Base-by-base conservation (phyloP, 2,888 invertebrate species). In the Watsonalla binaria region DNA sequence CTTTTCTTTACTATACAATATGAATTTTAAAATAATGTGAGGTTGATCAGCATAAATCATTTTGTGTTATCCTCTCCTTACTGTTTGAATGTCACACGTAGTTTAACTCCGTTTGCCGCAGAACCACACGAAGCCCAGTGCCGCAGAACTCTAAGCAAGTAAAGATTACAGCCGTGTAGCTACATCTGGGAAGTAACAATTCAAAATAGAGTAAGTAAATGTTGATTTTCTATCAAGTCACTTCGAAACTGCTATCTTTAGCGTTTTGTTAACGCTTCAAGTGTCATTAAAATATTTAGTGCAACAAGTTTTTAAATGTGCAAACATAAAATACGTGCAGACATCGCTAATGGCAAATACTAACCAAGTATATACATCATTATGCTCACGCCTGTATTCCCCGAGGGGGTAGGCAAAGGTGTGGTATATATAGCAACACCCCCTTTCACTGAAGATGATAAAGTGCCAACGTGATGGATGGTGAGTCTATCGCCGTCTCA, bases 201-300 rank as follows among this genome's bases (percentile, higher is more conserved):
- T 74, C 67, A 72, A 75, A 79, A 79, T 72, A 73, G 71, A 74
- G 67, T 74, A 73, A 66, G 74, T 73, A 78, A 82, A 79, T 83
- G 72, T 80, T 82, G 78, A 80, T 79, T 82, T 83, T 83, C 80
- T 77, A 78, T 82, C 74, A 75, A 75, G 76, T 76, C 71, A 76
- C 78, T 76, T 75, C 71, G 68, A 81, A 82, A 82, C 80, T 79
- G 82, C 82, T 78, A 86, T 82, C 76, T 88, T 86, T 87, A 86
- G 82, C 84, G 79, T 79, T 81, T 80, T 82, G 86, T 84, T 85
- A 85, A 85, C 78, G 72, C 71, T 81, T 76, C 70, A 78, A 77
- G 82, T 78, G 78, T 69, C 77, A 76, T 74, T 77, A 81, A 85
- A 78, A 76, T 78, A 79, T 83, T 80, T 75, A 68, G 74, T 69